A percentile compares a stretch with the other conserved stretches of the same genome.
phyloP scores from a whole-genome alignment of 2,113 vertebrate species.

The Gobius niger region DNA sequence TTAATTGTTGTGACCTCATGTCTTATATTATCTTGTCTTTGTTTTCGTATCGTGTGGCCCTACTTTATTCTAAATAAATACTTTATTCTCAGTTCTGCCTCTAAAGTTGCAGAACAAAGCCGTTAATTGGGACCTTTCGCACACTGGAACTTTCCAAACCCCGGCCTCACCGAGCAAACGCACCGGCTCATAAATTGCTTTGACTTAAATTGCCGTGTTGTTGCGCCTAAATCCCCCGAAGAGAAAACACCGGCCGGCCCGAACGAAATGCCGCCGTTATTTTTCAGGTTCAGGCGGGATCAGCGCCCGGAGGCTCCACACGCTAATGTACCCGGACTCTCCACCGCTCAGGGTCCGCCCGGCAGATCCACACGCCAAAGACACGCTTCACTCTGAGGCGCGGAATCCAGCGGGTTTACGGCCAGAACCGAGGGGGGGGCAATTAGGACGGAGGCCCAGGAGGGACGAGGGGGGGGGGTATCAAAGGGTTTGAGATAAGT shows the following conservation, averaged over 20 bases:
- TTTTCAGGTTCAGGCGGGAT: slow-evolving; percentile 39
- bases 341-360: background rate
- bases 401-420: slow-evolving; percentile 31
- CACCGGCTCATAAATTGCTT: no score
- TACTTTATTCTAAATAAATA: no score
- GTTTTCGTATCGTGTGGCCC: no score
- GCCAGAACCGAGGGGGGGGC: background rate
- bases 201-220: no score
- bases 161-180: no score
- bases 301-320: slow-evolving; percentile 32
- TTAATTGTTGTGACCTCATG: no score
- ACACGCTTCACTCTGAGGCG: slow-evolving; percentile 68
- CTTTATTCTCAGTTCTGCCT: no score
- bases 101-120: no score
- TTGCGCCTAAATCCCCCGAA: background rate
- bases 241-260: background rate
- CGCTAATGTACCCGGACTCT: slow-evolving; percentile 26
- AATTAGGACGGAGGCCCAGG: background rate
- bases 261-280: slow-evolving; percentile 4
- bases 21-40: no score
- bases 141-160: no score
- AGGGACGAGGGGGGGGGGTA: background rate
- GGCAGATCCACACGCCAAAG: slow-evolving; percentile 47
- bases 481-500: background rate
- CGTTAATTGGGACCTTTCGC: no score